phyloP scores from a whole-genome alignment of 1,140 invertebrate species.

The Sipha flava region DNA sequence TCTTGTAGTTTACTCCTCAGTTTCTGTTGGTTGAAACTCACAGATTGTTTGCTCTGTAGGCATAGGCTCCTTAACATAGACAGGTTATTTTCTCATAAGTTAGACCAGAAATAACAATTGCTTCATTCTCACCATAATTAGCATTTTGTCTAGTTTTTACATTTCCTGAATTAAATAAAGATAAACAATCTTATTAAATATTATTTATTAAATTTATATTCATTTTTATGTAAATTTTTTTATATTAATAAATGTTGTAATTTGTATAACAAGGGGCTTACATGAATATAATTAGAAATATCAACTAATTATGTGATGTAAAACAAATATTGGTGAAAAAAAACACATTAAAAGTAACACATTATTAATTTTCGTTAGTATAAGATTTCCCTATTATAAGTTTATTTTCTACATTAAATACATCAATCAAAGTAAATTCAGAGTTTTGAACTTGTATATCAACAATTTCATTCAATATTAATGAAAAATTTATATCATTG shows the following conservation, averaged over 20 bases:
- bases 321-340: too few relatives aligned
- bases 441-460: not conserved
- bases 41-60: not conserved
- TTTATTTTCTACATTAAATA: too few relatives aligned
- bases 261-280: too few relatives aligned
- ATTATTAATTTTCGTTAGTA: not conserved
- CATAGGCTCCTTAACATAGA: not conserved
- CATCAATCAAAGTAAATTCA: not conserved
- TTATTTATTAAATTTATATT: not conserved
- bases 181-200: not conserved
- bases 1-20: not conserved
- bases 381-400: not conserved
- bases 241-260: too few relatives aligned
- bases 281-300: too few relatives aligned
- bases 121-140: not conserved
- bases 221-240: not conserved
- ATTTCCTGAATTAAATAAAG: not conserved
- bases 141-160: not conserved
- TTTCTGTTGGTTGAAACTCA: not conserved
- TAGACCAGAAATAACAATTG: not conserved
- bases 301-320: too few relatives aligned
- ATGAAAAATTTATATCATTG: not conserved
- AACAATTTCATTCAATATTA: not conserved
- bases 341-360: too few relatives aligned
- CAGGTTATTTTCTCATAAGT: not conserved